Conservation (phyloP, 2,888 invertebrate genomes). For the Phyllotreta cruciferae region DNA sequence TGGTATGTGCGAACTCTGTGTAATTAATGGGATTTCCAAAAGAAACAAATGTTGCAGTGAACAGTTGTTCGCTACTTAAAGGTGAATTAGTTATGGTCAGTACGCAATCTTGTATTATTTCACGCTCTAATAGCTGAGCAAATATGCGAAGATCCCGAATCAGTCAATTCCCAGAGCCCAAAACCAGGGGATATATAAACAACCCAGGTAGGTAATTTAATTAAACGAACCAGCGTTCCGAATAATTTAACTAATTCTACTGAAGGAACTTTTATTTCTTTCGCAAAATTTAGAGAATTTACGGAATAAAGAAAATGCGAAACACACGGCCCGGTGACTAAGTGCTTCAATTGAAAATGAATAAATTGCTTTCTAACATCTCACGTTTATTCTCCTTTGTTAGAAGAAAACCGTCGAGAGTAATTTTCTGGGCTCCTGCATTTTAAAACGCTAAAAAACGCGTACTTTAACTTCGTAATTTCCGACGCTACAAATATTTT, state of each 20-base stretch:
- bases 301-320: neutral
- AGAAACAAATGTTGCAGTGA: neutral
- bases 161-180: too few relatives aligned
- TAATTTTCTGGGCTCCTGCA: slow-evolving; percentile 11
- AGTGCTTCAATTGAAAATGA: slow-evolving; percentile 8
- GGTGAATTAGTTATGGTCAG: neutral
- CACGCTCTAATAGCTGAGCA: too few relatives aligned
- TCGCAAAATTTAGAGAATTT: too few relatives aligned
- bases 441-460: slow-evolving; percentile 11
- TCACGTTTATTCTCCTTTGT: slow-evolving; percentile 12
- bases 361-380: slow-evolving; percentile 5
- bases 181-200: too few relatives aligned
- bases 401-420: slow-evolving; percentile 9
- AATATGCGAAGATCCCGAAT: too few relatives aligned
- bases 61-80: too few relatives aligned
- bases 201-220: too few relatives aligned
- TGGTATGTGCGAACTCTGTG: slow-evolving; percentile 21
- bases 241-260: too few relatives aligned
- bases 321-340: neutral
- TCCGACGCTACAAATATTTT: slow-evolving; percentile 10
- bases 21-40: slow-evolving; percentile 17
- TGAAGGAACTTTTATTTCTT: too few relatives aligned
- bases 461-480: slow-evolving; percentile 16
- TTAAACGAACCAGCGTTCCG: too few relatives aligned
- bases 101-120: too few relatives aligned